Conservation (phyloP, 2,797 vertebrate genomes). For the Mycteria americana region DNA sequence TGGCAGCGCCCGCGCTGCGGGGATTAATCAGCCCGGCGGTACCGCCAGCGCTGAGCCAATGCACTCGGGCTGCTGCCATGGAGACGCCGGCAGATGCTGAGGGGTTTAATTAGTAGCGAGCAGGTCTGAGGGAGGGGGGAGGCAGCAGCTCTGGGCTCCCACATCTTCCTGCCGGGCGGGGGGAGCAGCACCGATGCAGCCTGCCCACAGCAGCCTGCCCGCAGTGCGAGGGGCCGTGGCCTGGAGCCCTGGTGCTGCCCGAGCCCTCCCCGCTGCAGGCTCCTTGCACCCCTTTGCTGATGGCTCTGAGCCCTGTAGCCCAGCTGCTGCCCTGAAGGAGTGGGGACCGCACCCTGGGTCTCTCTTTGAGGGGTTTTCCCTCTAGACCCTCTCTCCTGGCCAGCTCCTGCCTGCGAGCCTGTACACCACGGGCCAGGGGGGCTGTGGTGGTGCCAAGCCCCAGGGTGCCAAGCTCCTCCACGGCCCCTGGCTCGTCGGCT, state of each 20-base stretch:
- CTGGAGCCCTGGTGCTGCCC: neutral
- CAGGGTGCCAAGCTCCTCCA: neutral
- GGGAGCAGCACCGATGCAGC: neutral
- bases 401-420: neutral
- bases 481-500: neutral
- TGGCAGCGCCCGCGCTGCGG: slow-evolving; percentile 25
- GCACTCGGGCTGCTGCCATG: slow-evolving; percentile 64
- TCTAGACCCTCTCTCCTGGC: neutral
- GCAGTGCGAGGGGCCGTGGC: rapidly evolving
- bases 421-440: rapidly evolving
- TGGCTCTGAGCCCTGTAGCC: neutral
- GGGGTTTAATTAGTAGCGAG: slow-evolving; percentile 66
- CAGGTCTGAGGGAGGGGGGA: slow-evolving; percentile 7
- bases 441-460: neutral
- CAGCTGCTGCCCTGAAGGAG: neutral
- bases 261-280: neutral
- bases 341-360: neutral
- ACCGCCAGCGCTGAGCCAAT: slow-evolving; percentile 38
- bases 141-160: slow-evolving; percentile 24
- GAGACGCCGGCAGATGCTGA: slow-evolving; percentile 67
- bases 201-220: neutral
- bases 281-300: neutral
- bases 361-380: neutral
- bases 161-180: neutral
- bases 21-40: slow-evolving; percentile 64